Base-by-base conservation (phyloP, 2,888 invertebrate species). In the Epirrita christyi region DNA sequence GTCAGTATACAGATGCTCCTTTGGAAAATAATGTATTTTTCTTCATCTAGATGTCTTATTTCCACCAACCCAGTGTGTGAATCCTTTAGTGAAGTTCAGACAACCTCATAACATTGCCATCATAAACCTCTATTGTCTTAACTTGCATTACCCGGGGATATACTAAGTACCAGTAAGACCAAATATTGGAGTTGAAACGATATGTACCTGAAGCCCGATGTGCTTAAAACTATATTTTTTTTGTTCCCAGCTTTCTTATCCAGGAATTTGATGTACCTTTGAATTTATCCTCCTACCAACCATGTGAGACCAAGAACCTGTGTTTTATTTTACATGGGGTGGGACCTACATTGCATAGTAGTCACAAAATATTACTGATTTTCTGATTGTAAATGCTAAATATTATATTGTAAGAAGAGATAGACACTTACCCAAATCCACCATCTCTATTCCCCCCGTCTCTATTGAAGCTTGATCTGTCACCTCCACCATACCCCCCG, bases 371-470 rank as follows among this genome's bases (percentile, higher is more conserved):
- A n/a, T n/a, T n/a, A n/a, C n/a, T n/a, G n/a, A n/a, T n/a, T n/a
- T n/a, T n/a, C n/a, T n/a, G 21, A 2, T 21, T 21, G 21, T 4
- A 3, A 4, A 21, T 3, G 21, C 21, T 21, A 21, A 21, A 21
- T 21, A 21, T 21, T 4, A 21, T 32, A 32, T 32, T 32, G 32
- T 9, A 7, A 32, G 32, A 32, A 7, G 14, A 40, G 52, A 40
- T 32, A 49, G 59, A 70, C 68, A 88, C 94, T 94, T 83, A 94
- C 94, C 94, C 93, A 85, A 86, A 94, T 80, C 93, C 93, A 52
- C 91, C 86, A 76, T 87, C 93, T 90, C 83, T 93, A 90, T 79
- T 93, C 81, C 88, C 93, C 78, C 93, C 93, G 82, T 93, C 93
- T 85, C 93, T 93, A 83, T 82, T 92, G 82, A 88, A 93, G 70